These are phyloP conservation scores for Rhinoderma darwinii DNA, from an alignment of 2,113 vertebrate genomes.

Conservation along the genomic window DNA sequence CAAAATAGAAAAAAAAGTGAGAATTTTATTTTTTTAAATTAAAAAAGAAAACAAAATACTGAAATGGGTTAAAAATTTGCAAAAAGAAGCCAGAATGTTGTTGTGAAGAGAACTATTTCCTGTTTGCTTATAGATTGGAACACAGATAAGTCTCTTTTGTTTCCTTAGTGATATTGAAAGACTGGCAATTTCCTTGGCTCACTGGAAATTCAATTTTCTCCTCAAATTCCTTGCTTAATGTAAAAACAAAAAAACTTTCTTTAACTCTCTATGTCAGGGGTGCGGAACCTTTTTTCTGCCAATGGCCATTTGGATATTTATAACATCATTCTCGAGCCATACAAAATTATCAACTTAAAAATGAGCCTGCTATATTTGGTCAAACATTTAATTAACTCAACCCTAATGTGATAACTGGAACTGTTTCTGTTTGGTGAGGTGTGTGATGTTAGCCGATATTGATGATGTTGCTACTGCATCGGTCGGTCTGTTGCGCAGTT, in stretches of 20 bases:
- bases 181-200: conserved; percentile 79
- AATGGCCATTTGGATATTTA: no score
- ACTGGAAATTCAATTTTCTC: conserved; percentile 86
- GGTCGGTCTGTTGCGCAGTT: no score
- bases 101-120: conserved; percentile 42
- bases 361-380: no score
- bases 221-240: conserved; percentile 88
- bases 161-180: conserved; percentile 84
- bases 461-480: no score
- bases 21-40: conserved; percentile 5
- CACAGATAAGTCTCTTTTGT: conserved; percentile 75
- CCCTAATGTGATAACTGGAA: no score
- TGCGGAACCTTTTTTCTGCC: no score
- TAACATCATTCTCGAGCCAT: no score
- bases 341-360: no score
- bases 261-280: conserved; percentile 43
- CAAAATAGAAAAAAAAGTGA: neutral
- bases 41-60: neutral
- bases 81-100: conserved; percentile 31
- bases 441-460: no score
- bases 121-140: conserved; percentile 65
- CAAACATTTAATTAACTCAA: no score
- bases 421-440: no score
- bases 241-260: conserved; percentile 72
- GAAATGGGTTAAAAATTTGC: conserved; percentile 23